These are phyloP conservation scores for Branchellion lobata DNA, from an alignment of 2,888 invertebrate species.

Conservation along the genomic window DNA sequence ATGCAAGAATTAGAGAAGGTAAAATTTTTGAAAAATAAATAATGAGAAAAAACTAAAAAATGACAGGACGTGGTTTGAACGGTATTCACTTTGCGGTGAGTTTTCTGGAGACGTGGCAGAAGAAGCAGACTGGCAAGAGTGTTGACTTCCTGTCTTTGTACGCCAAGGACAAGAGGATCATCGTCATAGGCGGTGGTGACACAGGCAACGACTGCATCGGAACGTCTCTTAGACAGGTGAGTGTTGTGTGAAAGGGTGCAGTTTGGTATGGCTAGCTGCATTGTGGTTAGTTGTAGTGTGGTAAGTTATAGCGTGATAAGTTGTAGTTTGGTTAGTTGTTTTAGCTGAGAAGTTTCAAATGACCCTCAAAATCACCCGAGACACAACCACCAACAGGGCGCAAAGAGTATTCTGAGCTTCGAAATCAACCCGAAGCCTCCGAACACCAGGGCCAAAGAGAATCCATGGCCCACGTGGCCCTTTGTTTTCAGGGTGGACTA, in stretches of 20 bases:
- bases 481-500: conserved; percentile 94
- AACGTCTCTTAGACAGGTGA: conserved; percentile 84
- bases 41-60: too few relatives aligned
- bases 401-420: conserved; percentile 86
- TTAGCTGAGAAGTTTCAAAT: too few relatives aligned
- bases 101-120: conserved; percentile 91
- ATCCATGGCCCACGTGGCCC: conserved; percentile 99
- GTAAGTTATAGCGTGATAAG: not conserved
- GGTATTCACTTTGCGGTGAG: conserved; percentile 98
- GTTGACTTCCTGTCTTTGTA: conserved; percentile 67
- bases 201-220: conserved; percentile 98
- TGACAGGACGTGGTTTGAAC: conserved; percentile 80
- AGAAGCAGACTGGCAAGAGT: conserved; percentile 75
- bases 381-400: conserved; percentile 70
- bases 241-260: conserved; percentile 42
- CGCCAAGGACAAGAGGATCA: conserved; percentile 89
- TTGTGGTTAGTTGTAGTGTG: not conserved
- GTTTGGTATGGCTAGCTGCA: not conserved
- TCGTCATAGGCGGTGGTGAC: conserved; percentile 84
- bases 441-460: conserved; percentile 75
- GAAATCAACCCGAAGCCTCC: conserved; percentile 95
- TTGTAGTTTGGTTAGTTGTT: not conserved
- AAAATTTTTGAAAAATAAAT: too few relatives aligned
- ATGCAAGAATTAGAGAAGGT: too few relatives aligned
- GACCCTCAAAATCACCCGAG: too few relatives aligned